Evolutionary conservation across 2,888 invertebrate genomes (phyloP).

Genomic region (Drosophila paucipuncta): DNA sequence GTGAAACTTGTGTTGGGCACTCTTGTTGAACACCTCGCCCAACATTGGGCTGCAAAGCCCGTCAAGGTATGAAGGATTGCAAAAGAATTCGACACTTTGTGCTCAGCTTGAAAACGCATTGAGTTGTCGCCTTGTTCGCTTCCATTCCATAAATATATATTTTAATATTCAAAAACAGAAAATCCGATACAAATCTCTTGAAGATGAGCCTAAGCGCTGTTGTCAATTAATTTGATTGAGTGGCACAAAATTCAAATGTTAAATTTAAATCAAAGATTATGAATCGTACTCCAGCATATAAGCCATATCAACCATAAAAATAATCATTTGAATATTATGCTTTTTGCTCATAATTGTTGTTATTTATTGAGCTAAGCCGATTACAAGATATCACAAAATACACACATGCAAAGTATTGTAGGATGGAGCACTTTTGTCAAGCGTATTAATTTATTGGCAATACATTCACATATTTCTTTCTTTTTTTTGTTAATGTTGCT

Average conservation of each 20-base stretch:
- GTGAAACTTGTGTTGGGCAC: conserved; percentile 51
- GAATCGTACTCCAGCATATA: background rate
- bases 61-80: conserved; percentile 43
- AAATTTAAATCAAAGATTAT: background rate
- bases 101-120: conserved; percentile 23
- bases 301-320: background rate
- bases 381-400: background rate
- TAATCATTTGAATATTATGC: background rate
- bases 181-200: background rate
- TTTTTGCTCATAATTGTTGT: background rate
- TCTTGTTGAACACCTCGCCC: conserved; percentile 33
- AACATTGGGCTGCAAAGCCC: conserved; percentile 6
- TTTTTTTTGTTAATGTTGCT: background rate
- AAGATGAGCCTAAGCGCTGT: background rate
- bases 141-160: background rate
- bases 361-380: background rate
- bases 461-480: background rate
- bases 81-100: conserved; percentile 25
- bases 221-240: background rate
- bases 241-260: background rate
- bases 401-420: background rate
- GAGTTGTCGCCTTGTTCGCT: conserved; percentile 16
- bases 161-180: background rate
- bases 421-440: background rate
- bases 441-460: background rate